Conservation (phyloP, 2,888 invertebrate genomes). For the Apantesis nais region DNA sequence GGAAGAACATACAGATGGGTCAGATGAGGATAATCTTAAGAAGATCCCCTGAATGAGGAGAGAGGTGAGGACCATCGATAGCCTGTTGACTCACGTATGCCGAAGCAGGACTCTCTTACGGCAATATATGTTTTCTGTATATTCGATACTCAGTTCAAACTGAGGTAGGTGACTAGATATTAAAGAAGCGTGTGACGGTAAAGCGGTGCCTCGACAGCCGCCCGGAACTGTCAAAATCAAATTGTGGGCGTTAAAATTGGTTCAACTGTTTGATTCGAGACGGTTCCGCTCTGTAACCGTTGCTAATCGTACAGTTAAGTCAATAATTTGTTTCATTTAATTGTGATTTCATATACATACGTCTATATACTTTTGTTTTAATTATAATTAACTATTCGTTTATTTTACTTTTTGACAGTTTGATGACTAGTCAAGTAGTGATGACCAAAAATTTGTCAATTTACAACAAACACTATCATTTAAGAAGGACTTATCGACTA, state of each 20-base stretch:
- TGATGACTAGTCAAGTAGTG: too few relatives aligned
- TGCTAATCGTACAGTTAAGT: slow-evolving; percentile 10
- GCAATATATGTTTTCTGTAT: too few relatives aligned
- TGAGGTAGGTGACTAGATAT: neutral
- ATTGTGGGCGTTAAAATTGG: slow-evolving; percentile 11
- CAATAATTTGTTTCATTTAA: slow-evolving; percentile 4
- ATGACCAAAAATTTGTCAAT: too few relatives aligned
- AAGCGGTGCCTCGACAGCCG: slow-evolving; percentile 1
- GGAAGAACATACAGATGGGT: too few relatives aligned
- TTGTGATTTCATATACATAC: neutral
- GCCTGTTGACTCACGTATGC: too few relatives aligned
- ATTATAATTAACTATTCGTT: neutral
- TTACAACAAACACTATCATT: too few relatives aligned
- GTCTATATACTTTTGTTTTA: neutral
- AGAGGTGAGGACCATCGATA: too few relatives aligned
- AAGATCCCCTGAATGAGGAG: too few relatives aligned
- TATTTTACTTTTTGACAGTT: too few relatives aligned
- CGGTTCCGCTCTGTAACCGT: slow-evolving; percentile 9
- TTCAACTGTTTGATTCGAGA: slow-evolving; percentile 11
- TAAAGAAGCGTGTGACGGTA: neutral
- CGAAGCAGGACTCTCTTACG: too few relatives aligned
- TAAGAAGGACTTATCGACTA: too few relatives aligned
- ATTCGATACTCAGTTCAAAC: neutral
- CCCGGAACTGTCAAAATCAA: slow-evolving; percentile 4
- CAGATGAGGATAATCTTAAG: too few relatives aligned